Percentiles rank a stretch among this genome's conserved stretches.
These are phyloP conservation scores for Rhodeus uyekii DNA, from an alignment of 2,797 vertebrate species.

Conservation along the genomic window DNA sequence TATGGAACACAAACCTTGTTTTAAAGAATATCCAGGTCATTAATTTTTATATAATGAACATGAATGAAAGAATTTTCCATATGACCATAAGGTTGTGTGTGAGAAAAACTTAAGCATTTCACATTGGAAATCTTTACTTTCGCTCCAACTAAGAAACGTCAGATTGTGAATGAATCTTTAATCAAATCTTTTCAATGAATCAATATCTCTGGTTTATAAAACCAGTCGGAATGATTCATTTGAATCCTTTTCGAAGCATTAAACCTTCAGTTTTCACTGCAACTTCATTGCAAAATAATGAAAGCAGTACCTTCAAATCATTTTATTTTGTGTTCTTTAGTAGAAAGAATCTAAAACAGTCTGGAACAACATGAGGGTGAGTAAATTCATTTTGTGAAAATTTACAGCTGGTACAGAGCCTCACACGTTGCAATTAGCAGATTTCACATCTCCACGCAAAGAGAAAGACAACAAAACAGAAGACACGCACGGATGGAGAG, in stretches of 20 bases:
- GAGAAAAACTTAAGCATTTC: not conserved
- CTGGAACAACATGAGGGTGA: not conserved
- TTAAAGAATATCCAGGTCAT: not conserved
- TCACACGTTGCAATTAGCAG: not conserved
- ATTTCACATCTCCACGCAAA: not conserved
- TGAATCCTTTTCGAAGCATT: not conserved
- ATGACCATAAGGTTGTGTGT: not conserved
- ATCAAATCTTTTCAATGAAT: not conserved
- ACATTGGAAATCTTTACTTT: not conserved
- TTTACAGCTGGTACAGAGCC: not conserved
- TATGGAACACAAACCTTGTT: not conserved
- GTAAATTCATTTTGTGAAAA: not conserved
- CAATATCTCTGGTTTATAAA: not conserved
- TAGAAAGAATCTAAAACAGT: not conserved
- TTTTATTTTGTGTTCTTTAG: not conserved
- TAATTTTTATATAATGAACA: not conserved
- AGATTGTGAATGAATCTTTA: not conserved
- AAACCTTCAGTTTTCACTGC: not conserved
- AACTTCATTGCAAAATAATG: not conserved
- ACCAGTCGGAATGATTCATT: not conserved
- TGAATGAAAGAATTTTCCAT: not conserved
- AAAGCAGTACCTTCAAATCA: not conserved
- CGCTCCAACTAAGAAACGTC: not conserved
- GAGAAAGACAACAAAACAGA: not conserved
- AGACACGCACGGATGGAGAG: not conserved